Percentiles rank a stretch among this genome's conserved stretches.
These are phyloP conservation scores for Aphidoletes aphidimyza DNA, from an alignment of 2,888 invertebrate species.

Conservation along the genomic window DNA sequence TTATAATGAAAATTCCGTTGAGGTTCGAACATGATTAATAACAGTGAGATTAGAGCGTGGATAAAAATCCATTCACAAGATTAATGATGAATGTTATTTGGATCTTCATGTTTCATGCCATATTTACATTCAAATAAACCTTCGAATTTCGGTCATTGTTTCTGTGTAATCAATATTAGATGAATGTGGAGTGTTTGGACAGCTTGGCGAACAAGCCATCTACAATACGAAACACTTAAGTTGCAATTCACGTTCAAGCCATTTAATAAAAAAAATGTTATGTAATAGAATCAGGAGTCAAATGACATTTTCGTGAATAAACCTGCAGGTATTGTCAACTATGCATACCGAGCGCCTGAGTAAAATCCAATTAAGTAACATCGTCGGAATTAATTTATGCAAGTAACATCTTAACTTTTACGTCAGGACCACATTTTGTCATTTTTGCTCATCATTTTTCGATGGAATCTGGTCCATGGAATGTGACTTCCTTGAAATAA, in stretches of 20 bases:
- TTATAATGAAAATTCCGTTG: conserved; percentile 4
- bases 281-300: no score
- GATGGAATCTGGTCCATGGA: not conserved
- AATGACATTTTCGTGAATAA: conserved; percentile 3
- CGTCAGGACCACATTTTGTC: not conserved
- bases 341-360: not conserved
- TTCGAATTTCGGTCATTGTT: not conserved
- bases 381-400: conserved; percentile 7
- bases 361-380: not conserved
- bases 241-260: conserved; percentile 34
- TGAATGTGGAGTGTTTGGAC: not conserved
- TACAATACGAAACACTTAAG: not conserved
- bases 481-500: not conserved
- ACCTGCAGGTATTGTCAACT: conserved; percentile 47
- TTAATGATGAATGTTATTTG: conserved; percentile 29
- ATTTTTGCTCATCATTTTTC: not conserved
- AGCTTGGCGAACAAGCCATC: not conserved
- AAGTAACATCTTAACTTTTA: not conserved
- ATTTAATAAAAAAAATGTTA: not conserved
- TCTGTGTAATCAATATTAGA: not conserved
- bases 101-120: not conserved
- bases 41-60: not conserved
- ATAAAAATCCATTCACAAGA: conserved; percentile 18
- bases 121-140: not conserved
- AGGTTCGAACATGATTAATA: not conserved